Percentiles rank a stretch among this genome's conserved stretches.
Evolutionary conservation across 2,888 invertebrate species (phyloP).

Genomic region (Eupsilia transversa): DNA sequence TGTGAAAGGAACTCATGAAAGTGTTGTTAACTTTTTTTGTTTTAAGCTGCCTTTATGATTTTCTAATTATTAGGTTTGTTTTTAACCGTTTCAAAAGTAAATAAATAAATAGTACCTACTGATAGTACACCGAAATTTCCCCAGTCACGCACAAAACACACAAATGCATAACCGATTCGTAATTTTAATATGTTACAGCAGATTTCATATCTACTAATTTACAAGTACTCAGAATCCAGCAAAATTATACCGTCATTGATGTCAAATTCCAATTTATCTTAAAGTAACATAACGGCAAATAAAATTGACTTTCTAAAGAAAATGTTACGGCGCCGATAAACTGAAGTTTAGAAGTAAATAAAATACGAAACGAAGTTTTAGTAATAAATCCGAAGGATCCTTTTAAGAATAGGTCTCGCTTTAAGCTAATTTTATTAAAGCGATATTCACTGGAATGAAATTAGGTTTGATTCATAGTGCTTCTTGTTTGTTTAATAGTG

Average conservation of each 20-base stretch:
- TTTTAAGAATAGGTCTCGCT: conserved; percentile 38
- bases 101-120: not conserved
- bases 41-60: not conserved
- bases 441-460: conserved; percentile 11
- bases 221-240: not conserved
- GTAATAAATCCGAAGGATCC: conserved; percentile 48
- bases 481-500: conserved; percentile 7
- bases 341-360: conserved; percentile 58
- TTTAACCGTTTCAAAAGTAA: not conserved
- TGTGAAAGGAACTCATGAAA: not conserved
- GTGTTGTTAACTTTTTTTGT: not conserved
- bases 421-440: conserved; percentile 38
- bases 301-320: conserved; percentile 51
- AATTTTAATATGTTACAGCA: not conserved
- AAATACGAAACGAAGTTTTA: conserved; percentile 54
- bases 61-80: not conserved
- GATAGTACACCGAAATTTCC: not conserved
- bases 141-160: not conserved
- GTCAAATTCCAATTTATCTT: conserved; percentile 28
- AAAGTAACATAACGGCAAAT: conserved; percentile 24
- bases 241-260: conserved; percentile 1
- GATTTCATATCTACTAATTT: not conserved
- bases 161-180: not conserved
- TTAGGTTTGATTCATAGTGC: not conserved
- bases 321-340: conserved; percentile 44